Percentiles rank a stretch among this genome's conserved stretches.
Conservation (phyloP, 2,797 vertebrate species). For the Tolypeutes matacus region DNA sequence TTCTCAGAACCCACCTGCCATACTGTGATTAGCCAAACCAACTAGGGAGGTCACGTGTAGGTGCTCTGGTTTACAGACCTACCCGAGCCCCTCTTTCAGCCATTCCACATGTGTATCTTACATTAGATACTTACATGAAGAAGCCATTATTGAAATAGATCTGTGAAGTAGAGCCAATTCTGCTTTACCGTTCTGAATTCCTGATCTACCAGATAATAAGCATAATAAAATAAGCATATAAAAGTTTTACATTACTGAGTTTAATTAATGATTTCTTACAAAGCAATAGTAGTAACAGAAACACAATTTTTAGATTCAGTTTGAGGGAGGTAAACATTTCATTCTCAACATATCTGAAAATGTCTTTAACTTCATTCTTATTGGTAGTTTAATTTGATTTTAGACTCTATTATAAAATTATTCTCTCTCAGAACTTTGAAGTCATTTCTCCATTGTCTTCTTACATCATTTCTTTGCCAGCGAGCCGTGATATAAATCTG, state of each 20-base stretch:
- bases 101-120: neutral
- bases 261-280: neutral
- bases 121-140: neutral
- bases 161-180: neutral
- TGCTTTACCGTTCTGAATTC: neutral
- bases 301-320: neutral
- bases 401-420: neutral
- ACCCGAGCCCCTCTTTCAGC: neutral
- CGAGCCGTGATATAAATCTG: neutral
- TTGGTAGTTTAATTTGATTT: neutral
- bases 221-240: neutral
- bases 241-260: neutral
- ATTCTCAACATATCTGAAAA: neutral
- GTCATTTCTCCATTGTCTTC: neutral
- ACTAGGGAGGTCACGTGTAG: neutral
- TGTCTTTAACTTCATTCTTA: neutral
- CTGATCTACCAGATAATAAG: neutral
- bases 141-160: neutral
- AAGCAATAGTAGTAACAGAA: neutral
- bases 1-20: neutral
- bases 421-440: neutral
- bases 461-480: neutral
- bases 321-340: constrained; percentile 11
- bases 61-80: neutral
- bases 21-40: neutral